These are phyloP conservation scores for Clostera curtula DNA, from an alignment of 2,888 invertebrate genomes.

Conservation along the genomic window DNA sequence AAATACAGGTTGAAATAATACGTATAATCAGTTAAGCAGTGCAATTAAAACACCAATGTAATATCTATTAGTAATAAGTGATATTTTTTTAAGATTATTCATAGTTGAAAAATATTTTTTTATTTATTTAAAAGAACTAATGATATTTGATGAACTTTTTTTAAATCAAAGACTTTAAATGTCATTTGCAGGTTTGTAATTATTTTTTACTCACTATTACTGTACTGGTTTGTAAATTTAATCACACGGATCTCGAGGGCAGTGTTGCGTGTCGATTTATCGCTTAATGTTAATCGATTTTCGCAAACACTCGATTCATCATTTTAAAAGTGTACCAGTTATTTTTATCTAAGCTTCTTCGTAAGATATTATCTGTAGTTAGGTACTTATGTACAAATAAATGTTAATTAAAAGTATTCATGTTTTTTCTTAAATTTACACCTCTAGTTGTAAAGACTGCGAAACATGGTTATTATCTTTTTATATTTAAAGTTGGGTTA, in stretches of 20 bases:
- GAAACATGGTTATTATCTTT: no score
- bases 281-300: not conserved
- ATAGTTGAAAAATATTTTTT: no score
- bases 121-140: no score
- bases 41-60: constrained; percentile 29
- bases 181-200: not conserved
- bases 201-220: constrained; percentile 7
- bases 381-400: constrained; percentile 59
- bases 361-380: constrained; percentile 35
- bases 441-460: no score
- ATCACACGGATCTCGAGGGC: no score
- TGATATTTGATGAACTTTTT: constrained; percentile 9
- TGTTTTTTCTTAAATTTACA: no score
- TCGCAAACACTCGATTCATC: constrained; percentile 19
- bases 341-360: constrained; percentile 47
- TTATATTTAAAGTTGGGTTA: no score
- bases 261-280: not conserved
- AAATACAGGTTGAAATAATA: not conserved
- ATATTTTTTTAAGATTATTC: constrained; percentile 21
- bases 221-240: no score
- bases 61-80: constrained; percentile 15
- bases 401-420: constrained; percentile 48
- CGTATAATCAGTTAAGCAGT: constrained; percentile 6
- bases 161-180: constrained; percentile 6
- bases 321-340: constrained; percentile 29